These are phyloP conservation scores for Trinorchestia longiramus DNA, from an alignment of 1,140 invertebrate species.

Conservation along the genomic window DNA sequence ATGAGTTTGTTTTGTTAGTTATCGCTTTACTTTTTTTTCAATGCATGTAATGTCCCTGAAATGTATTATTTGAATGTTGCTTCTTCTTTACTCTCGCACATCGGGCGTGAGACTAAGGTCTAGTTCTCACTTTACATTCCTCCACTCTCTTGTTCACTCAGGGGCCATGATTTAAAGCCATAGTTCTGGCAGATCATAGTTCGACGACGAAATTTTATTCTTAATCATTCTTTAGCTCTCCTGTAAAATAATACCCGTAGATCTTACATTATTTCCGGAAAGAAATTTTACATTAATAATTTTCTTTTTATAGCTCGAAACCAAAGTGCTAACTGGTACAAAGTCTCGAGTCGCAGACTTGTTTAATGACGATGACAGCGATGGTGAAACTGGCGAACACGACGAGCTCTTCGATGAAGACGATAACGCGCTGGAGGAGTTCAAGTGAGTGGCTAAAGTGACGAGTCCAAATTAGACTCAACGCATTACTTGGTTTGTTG, in stretches of 20 bases:
- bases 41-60: not conserved
- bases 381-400: not conserved
- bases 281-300: too few relatives aligned
- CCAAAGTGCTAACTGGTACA: too few relatives aligned
- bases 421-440: constrained; percentile 2
- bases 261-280: too few relatives aligned
- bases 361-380: not conserved
- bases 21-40: not conserved
- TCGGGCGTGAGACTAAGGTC: not conserved
- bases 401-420: constrained; percentile 32
- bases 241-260: too few relatives aligned
- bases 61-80: not conserved
- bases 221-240: too few relatives aligned
- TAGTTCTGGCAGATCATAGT: too few relatives aligned
- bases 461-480: too few relatives aligned
- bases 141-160: not conserved
- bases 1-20: not conserved
- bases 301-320: too few relatives aligned
- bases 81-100: not conserved
- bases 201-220: too few relatives aligned
- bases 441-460: constrained; percentile 1
- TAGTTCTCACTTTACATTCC: not conserved
- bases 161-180: not conserved
- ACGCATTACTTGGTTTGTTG: not conserved
- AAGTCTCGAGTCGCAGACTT: too few relatives aligned